A percentile compares a stretch with the other conserved stretches of the same genome.
Conservation (phyloP, 2,797 vertebrate genomes). For the Knipowitschia caucasica region DNA sequence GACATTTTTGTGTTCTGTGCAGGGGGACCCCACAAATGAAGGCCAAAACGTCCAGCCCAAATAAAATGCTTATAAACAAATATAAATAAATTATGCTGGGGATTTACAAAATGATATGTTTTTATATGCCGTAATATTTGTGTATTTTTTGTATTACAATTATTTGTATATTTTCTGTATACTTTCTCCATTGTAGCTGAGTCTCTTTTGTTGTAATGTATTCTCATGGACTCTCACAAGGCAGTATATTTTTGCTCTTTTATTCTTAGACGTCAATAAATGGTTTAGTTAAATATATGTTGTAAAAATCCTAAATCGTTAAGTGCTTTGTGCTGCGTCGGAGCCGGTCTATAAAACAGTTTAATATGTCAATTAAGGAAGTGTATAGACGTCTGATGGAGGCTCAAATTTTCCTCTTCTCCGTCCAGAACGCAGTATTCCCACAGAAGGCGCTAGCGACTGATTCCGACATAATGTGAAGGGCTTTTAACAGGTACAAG, state of each 20-base stretch:
- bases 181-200: slow-evolving; percentile 49
- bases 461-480: slow-evolving; percentile 31
- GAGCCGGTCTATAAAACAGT: slow-evolving; percentile 17
- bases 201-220: slow-evolving; percentile 54
- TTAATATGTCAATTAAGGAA: slow-evolving; percentile 26
- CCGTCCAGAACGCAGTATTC: slow-evolving; percentile 25
- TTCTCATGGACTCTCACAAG: slow-evolving; percentile 61
- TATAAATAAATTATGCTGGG: slow-evolving; percentile 10
- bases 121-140: slow-evolving; percentile 14
- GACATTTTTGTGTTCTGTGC: slow-evolving; percentile 18
- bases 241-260: slow-evolving; percentile 70
- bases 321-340: slow-evolving; percentile 18
- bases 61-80: slow-evolving; percentile 37
- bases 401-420: slow-evolving; percentile 31
- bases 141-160: slow-evolving; percentile 31
- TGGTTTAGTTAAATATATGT: slow-evolving; percentile 24
- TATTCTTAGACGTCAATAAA: slow-evolving; percentile 63
- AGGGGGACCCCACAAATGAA: slow-evolving; percentile 53
- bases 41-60: slow-evolving; percentile 38
- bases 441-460: slow-evolving; percentile 22
- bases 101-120: slow-evolving; percentile 5
- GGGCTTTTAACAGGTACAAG: slow-evolving; percentile 25
- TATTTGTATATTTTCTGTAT: slow-evolving; percentile 59
- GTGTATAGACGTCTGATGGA: slow-evolving; percentile 12
- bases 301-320: slow-evolving; percentile 29